Conservation (phyloP, 2,888 invertebrate species). For the Timandra comae region DNA sequence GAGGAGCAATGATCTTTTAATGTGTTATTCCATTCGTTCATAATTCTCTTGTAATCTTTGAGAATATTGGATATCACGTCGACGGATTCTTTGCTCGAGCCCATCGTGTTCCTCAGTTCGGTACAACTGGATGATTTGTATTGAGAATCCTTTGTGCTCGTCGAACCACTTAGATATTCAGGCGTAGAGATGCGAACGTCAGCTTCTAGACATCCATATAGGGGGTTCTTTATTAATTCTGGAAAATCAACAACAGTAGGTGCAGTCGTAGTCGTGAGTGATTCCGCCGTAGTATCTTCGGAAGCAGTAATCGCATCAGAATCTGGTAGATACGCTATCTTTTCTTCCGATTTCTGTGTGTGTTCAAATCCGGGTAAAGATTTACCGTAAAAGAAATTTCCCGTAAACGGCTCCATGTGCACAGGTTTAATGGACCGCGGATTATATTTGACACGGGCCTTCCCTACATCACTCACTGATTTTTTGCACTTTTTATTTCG, state of each 20-base stretch:
- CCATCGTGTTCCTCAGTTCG: slow-evolving; percentile 57
- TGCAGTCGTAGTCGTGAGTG: slow-evolving; percentile 46
- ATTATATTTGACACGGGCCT: slow-evolving; percentile 54
- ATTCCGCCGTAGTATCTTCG: slow-evolving; percentile 56
- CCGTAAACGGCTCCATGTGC: slow-evolving; percentile 62
- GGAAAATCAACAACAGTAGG: slow-evolving; percentile 57
- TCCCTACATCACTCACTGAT: slow-evolving; percentile 58
- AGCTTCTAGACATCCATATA: slow-evolving; percentile 57
- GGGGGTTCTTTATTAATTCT: slow-evolving; percentile 59
- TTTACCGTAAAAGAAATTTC: slow-evolving; percentile 70
- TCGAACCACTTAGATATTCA: slow-evolving; percentile 45
- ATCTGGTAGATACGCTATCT: slow-evolving; percentile 63
- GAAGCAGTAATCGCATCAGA: slow-evolving; percentile 60
- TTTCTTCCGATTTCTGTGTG: slow-evolving; percentile 56
- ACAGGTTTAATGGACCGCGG: slow-evolving; percentile 56
- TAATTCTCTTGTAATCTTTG: slow-evolving; percentile 65
- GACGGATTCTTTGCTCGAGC: slow-evolving; percentile 36
- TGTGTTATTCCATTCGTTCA: slow-evolving; percentile 71
- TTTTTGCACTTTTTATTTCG: slow-evolving; percentile 57
- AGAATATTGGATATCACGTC: slow-evolving; percentile 50
- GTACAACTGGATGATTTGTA: slow-evolving; percentile 62
- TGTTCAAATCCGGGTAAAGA: slow-evolving; percentile 58
- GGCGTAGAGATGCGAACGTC: slow-evolving; percentile 45
- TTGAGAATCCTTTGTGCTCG: slow-evolving; percentile 52
- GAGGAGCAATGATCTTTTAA: slow-evolving; percentile 57